Base-by-base conservation (phyloP, 1,140 invertebrate genomes). In the Ladona fulva region DNA sequence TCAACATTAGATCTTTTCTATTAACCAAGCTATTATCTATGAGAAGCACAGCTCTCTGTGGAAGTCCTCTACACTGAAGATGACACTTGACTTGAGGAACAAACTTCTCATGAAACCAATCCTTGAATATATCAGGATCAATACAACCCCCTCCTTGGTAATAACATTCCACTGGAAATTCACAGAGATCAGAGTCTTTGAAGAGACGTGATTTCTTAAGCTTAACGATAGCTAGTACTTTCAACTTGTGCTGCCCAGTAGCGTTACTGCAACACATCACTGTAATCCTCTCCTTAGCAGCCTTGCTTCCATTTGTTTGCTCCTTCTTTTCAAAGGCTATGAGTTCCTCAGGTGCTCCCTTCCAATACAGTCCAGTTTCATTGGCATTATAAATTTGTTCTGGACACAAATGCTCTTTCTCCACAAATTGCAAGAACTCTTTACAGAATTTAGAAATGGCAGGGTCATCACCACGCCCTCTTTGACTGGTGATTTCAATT, bases 251-350 rank as follows among this genome's bases (percentile, higher is more conserved):
- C 19, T 79, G 82, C 76, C 83, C 84, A 78, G 80, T 80, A 76
- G 82, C 82, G 81, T 85, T 85, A 59, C 81, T 78, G 81, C 84
- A 84, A n/a, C 80, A 80, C 80, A 85, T 82, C 66, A 84, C 79
- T 76, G 82, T 85, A 24, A 85, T 80, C 77, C 81, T 81, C 42
- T 85, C 81, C 82, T 85, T 42, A 82, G 37, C 78, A 59, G 83
- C 79, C 81, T 85, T 83, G 44, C 75, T 74, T 78, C 81, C 81
- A 79, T 80, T 80, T 76, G 80, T 81, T 77, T 79, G 80, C 25
- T 73, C 66, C 81, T 76, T 74, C 37, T 29, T 25, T 78, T 78
- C 44, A 76, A 79, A 74, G 1, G 80, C 79, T 19, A 83, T 78
- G 19, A 80, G 82, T 79, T 80, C 82, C 14, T 42, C 77, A 14